Evolutionary conservation across 2,113 vertebrate genomes (phyloP).

Genomic region (Erythrocercus mccallii): DNA sequence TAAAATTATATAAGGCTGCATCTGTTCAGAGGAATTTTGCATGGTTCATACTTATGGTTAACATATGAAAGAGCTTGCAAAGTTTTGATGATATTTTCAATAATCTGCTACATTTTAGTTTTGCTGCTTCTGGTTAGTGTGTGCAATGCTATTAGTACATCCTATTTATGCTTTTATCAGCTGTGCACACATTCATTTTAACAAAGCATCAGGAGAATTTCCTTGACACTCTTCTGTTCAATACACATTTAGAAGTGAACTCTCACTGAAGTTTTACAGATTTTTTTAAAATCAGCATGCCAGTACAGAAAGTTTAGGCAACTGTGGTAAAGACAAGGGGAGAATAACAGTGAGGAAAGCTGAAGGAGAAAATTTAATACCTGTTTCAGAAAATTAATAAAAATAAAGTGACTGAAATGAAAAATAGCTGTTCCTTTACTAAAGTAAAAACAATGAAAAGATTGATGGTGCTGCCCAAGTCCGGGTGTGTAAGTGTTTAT

Average conservation of each 20-base stretch:
- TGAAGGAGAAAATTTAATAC: neutral
- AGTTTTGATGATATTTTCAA: neutral
- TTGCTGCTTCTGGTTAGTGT: neutral
- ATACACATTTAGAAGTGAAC: neutral
- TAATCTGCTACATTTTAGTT: neutral
- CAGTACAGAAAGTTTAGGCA: neutral
- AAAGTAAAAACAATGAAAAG: neutral
- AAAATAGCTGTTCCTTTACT: constrained; percentile 24
- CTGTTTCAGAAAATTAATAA: neutral
- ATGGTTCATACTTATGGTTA: neutral
- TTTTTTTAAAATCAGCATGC: neutral
- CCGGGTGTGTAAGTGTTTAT: neutral
- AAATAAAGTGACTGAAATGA: neutral
- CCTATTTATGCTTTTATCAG: neutral
- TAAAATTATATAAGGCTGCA: neutral
- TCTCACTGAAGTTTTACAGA: neutral
- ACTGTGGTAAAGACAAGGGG: neutral
- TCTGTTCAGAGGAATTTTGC: neutral
- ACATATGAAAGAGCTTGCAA: neutral
- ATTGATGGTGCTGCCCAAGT: neutral
- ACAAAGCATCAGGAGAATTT: neutral
- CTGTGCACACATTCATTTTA: neutral
- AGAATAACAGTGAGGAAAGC: neutral
- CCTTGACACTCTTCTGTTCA: neutral
- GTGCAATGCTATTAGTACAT: neutral